A percentile compares a stretch with the other conserved stretches of the same genome.
Evolutionary conservation across 1,140 invertebrate species (phyloP).

Genomic region (Arion vulgaris): DNA sequence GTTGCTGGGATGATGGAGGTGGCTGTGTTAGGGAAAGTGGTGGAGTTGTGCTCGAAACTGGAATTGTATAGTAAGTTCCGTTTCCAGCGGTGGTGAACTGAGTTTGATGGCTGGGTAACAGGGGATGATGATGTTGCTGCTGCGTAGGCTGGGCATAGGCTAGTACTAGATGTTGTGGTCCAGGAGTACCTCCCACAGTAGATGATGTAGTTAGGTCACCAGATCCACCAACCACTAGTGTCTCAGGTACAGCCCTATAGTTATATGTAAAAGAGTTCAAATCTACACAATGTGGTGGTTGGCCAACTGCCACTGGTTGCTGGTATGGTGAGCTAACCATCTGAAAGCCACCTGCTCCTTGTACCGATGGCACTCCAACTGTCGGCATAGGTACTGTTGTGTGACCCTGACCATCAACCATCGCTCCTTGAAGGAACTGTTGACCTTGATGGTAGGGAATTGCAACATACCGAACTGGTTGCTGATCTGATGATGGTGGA

Average conservation of each 20-base stretch:
- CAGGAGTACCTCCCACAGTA: neutral
- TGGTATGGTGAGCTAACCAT: neutral
- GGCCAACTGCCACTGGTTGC: neutral
- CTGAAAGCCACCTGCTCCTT: neutral
- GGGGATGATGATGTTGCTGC: neutral
- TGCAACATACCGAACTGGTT: conserved; percentile 6
- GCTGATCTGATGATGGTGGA: neutral
- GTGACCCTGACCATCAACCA: conserved; percentile 15
- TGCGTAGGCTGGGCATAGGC: neutral
- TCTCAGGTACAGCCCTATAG: conserved; percentile 2
- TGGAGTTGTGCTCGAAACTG: conserved; percentile 23
- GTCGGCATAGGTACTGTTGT: conserved; percentile 34
- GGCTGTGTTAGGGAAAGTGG: neutral
- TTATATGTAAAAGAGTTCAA: neutral
- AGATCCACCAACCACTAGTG: conserved; percentile 1
- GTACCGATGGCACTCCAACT: neutral
- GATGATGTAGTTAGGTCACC: neutral
- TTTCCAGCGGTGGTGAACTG: neutral
- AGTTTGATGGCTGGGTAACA: neutral
- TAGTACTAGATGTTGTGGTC: neutral
- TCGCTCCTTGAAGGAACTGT: neutral
- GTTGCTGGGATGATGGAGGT: conserved; percentile 27
- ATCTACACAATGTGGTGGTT: conserved; percentile 1
- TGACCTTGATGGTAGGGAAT: conserved; percentile 18
- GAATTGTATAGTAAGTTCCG: conserved; percentile 23